A percentile compares a stretch with the other conserved stretches of the same genome.
phyloP scores from a whole-genome alignment of 2,797 vertebrate species.

The Rhinatrema bivittatum region DNA sequence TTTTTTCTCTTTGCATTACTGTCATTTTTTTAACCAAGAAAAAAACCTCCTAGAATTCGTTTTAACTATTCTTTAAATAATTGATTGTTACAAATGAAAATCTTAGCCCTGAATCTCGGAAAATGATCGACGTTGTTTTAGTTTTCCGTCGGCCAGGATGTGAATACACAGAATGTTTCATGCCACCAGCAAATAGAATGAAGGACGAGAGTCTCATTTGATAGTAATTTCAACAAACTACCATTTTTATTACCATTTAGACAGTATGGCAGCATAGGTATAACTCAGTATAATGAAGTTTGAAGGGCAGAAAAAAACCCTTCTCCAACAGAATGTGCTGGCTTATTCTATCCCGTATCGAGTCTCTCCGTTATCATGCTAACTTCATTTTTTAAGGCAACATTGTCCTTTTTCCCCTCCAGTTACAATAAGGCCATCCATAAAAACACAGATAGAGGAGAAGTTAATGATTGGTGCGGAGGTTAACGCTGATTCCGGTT shows the following conservation, averaged over 20 bases:
- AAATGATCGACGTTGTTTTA: conserved; percentile 53
- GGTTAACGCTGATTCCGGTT: too few relatives aligned
- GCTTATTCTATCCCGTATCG: too few relatives aligned
- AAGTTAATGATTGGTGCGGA: too few relatives aligned
- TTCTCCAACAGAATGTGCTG: too few relatives aligned
- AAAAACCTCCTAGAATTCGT: conserved; percentile 40
- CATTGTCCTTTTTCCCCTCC: too few relatives aligned
- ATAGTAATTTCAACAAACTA: too few relatives aligned
- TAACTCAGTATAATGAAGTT: too few relatives aligned
- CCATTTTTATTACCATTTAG: conserved; percentile 19
- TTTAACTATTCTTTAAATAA: conserved; percentile 62
- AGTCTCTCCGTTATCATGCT: too few relatives aligned
- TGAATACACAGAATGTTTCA: conserved; percentile 42
- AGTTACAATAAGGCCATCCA: too few relatives aligned
- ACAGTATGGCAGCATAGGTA: conserved; percentile 4
- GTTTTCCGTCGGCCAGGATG: conserved; percentile 45
- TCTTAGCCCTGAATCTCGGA: conserved; percentile 49
- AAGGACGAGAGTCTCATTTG: conserved; percentile 11
- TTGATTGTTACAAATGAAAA: conserved; percentile 63
- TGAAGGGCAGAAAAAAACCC: too few relatives aligned
- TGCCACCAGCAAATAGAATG: conserved; percentile 32
- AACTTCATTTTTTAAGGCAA: too few relatives aligned
- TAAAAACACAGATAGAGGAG: too few relatives aligned
- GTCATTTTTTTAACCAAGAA: conserved; percentile 7
- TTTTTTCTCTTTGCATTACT: conserved; percentile 47